A percentile compares a stretch with the other conserved stretches of the same genome.
These are phyloP conservation scores for Drosophila funebris DNA, from an alignment of 1,140 invertebrate genomes.

Conservation along the genomic window DNA sequence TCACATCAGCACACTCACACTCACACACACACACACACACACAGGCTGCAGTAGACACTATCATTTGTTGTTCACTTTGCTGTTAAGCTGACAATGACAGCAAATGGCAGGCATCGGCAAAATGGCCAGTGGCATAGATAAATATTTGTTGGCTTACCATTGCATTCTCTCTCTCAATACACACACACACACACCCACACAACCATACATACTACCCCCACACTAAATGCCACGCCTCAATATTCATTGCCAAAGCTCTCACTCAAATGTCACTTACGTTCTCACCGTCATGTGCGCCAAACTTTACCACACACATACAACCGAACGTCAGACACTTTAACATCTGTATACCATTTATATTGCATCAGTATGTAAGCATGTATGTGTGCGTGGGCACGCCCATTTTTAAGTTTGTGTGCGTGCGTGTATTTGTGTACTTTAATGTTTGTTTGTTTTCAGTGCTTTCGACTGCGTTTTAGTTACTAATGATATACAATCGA, in stretches of 20 bases:
- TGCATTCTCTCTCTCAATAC: constrained; percentile 41
- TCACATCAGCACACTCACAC: constrained; percentile 31
- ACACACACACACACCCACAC: background rate
- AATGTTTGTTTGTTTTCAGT: constrained; percentile 47
- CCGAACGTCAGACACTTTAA: constrained; percentile 42
- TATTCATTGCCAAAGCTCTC: constrained; percentile 62
- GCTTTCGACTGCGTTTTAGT: constrained; percentile 33
- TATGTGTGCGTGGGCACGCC: background rate
- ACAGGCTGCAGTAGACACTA: constrained; percentile 28
- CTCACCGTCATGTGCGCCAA: constrained; percentile 45
- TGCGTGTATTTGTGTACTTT: constrained; percentile 5
- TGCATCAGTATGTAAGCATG: constrained; percentile 4
- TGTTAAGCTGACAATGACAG: constrained; percentile 80
- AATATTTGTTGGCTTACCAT: constrained; percentile 78
- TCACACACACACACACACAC: constrained; percentile 14
- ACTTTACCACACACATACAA: constrained; percentile 13
- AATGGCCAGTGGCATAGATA: constrained; percentile 80
- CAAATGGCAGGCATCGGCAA: constrained; percentile 73
- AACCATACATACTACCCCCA: background rate
- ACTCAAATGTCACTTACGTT: constrained; percentile 77
- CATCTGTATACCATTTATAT: constrained; percentile 66
- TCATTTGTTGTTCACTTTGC: constrained; percentile 75
- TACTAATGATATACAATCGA: constrained; percentile 41
- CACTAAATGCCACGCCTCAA: constrained; percentile 11
- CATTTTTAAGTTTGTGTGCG: too few species aligned